phyloP scores from a whole-genome alignment of 2,113 vertebrate genomes.

The Peromyscus maniculatus region DNA sequence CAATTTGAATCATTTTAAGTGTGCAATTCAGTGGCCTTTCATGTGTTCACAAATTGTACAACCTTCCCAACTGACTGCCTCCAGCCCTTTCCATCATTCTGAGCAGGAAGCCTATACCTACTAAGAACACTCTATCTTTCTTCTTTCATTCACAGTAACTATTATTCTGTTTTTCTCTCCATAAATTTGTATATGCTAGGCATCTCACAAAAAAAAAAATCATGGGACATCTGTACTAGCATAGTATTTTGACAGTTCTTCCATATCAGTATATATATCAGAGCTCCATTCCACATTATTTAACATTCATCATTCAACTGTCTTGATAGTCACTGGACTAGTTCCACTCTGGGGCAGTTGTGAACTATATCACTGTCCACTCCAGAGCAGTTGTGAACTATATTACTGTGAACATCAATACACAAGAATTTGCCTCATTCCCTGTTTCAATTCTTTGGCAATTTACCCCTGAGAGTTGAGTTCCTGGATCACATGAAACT shows the following conservation, averaged over 20 bases:
- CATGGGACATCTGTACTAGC: not conserved
- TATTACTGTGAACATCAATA: not conserved
- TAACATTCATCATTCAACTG: not conserved
- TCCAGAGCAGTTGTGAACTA: not conserved
- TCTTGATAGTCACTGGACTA: not conserved
- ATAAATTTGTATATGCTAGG: not conserved
- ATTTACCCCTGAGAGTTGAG: not conserved
- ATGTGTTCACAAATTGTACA: not conserved
- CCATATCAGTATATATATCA: not conserved
- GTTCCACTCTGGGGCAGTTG: not conserved
- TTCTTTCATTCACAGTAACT: not conserved
- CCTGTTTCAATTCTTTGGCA: not conserved
- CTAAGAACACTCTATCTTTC: not conserved
- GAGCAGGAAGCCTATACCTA: not conserved
- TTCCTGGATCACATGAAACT: not conserved
- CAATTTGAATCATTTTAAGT: not conserved
- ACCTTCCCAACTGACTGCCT: not conserved
- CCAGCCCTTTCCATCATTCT: not conserved
- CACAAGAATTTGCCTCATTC: not conserved
- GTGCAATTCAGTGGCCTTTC: not conserved
- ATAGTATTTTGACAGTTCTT: not conserved
- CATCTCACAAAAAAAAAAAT: not conserved
- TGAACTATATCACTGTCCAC: too few species aligned
- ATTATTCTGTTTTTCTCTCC: not conserved
- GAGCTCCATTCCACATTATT: not conserved